Evolutionary conservation across 1,140 invertebrate species (phyloP).

Genomic region (Nomia melanderi): DNA sequence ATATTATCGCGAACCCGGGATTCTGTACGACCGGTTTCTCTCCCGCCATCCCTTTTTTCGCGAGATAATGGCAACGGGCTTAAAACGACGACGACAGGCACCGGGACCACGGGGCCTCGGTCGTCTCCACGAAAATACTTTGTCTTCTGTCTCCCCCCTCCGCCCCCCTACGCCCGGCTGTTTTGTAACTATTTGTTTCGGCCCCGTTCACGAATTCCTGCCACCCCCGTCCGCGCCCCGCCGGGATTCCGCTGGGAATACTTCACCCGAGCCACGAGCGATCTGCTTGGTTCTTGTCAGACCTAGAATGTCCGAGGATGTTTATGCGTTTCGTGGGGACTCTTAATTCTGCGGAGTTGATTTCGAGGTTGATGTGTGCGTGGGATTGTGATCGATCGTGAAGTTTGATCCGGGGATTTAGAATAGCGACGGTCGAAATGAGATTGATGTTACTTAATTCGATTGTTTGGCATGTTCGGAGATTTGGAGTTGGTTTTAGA

Average conservation of each 20-base stretch:
- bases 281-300: background rate
- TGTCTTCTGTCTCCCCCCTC: constrained; percentile 31
- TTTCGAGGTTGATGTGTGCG: too few relatives aligned
- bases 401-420: too few relatives aligned
- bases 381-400: too few relatives aligned
- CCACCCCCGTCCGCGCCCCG: background rate
- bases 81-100: constrained; percentile 23
- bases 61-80: constrained; percentile 48
- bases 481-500: too few relatives aligned
- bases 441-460: too few relatives aligned
- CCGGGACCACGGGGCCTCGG: background rate
- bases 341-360: background rate
- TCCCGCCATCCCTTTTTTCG: constrained; percentile 5
- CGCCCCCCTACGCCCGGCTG: too few relatives aligned
- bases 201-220: constrained; percentile 19
- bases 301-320: background rate
- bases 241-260: constrained; percentile 14
- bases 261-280: background rate
- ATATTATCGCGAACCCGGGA: constrained; percentile 53
- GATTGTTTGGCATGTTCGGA: too few relatives aligned
- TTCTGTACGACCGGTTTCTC: constrained; percentile 49
- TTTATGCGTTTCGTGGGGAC: background rate
- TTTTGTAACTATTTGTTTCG: constrained; percentile 51
- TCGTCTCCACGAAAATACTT: constrained; percentile 37
- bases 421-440: too few relatives aligned